phyloP scores from a whole-genome alignment of 1,140 invertebrate genomes.

The Drepana arcuata region DNA sequence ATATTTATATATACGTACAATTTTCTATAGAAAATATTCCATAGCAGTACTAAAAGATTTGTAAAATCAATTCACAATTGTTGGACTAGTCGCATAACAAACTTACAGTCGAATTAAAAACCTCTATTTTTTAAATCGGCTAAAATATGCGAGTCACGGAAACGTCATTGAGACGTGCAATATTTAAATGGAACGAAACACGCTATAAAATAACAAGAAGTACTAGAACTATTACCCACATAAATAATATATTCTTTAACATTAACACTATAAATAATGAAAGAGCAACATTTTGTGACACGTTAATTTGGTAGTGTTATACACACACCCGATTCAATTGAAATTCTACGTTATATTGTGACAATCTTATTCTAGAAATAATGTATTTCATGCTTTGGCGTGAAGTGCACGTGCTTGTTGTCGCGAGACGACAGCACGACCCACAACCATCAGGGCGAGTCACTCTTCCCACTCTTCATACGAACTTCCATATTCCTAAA shows the following conservation, averaged over 20 bases:
- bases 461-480: conserved; percentile 12
- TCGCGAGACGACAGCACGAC: conserved; percentile 45
- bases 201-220: neutral
- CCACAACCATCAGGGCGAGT: conserved; percentile 53
- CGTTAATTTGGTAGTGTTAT: neutral
- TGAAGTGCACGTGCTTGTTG: conserved; percentile 60
- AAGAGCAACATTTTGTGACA: neutral
- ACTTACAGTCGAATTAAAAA: no score
- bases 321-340: neutral
- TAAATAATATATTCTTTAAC: conserved; percentile 33
- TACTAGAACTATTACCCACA: conserved; percentile 5
- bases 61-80: no score
- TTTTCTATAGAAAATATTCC: no score
- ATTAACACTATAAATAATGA: neutral
- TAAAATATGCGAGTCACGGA: no score
- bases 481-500: conserved; percentile 2
- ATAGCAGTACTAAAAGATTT: no score
- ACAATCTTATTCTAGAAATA: conserved; percentile 39
- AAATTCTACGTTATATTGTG: no score
- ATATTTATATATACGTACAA: no score
- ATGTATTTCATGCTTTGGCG: conserved; percentile 45
- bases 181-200: neutral
- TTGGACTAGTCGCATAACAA: no score
- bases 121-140: no score
- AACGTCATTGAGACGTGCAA: no score